Evolutionary conservation across 92 coral and sea anemone species (phyloP).

Genomic region (Phenganax marumi): DNA sequence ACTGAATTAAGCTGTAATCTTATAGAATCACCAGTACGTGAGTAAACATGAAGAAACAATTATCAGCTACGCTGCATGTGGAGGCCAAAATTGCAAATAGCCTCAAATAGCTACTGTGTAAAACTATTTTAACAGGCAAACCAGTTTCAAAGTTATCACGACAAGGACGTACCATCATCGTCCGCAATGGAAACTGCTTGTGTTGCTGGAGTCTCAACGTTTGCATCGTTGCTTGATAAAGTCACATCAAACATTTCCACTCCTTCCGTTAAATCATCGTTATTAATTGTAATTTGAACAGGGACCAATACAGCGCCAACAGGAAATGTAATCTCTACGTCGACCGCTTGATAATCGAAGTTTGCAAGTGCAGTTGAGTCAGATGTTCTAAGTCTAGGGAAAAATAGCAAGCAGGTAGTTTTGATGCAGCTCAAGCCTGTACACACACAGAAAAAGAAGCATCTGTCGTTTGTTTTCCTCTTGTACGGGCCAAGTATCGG

Average conservation of each 20-base stretch:
- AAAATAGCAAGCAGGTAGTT: background rate
- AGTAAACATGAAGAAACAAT: background rate
- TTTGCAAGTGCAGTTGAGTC: slow-evolving; percentile 12
- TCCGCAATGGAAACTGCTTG: slow-evolving; percentile 40
- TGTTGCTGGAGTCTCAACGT: slow-evolving; percentile 25
- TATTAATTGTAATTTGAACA: slow-evolving; percentile 18
- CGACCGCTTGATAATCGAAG: slow-evolving; percentile 17
- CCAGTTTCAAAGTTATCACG: background rate
- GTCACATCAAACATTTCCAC: slow-evolving; percentile 42
- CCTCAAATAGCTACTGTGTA: no score
- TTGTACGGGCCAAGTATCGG: no score
- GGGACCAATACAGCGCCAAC: background rate
- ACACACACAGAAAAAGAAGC: no score
- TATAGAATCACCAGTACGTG: no score
- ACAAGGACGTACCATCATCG: slow-evolving; percentile 47
- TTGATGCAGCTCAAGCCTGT: background rate
- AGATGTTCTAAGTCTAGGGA: slow-evolving; percentile 12
- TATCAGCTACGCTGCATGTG: no score
- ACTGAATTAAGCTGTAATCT: no score
- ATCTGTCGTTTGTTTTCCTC: no score
- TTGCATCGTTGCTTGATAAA: slow-evolving; percentile 43
- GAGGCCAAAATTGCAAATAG: no score
- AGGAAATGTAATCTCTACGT: slow-evolving; percentile 11
- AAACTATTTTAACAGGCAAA: no score
- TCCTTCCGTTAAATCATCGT: slow-evolving; percentile 46